Percentiles rank a stretch among this genome's conserved stretches.
Conservation (phyloP, 2,113 vertebrate genomes). For the Loxodonta africana region DNA sequence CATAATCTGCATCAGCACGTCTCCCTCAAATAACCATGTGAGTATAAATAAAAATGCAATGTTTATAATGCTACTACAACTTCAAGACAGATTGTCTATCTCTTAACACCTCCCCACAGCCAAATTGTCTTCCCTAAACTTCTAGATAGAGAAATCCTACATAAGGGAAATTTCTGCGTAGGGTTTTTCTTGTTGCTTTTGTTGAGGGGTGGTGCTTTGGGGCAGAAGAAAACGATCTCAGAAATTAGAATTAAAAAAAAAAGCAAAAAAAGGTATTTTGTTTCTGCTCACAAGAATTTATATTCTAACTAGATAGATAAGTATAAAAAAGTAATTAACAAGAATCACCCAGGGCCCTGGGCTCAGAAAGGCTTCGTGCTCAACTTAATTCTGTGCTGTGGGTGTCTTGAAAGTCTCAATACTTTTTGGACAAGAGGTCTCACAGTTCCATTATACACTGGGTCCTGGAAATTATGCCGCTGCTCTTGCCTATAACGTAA, state of each 20-base stretch:
- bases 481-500: neutral
- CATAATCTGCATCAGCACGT: neutral
- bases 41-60: neutral
- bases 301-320: neutral
- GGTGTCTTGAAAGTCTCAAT: neutral
- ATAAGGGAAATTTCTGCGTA: neutral
- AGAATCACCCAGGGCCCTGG: neutral
- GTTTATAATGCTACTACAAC: neutral
- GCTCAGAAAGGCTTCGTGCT: neutral
- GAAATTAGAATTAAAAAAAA: conserved; percentile 26
- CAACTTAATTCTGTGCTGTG: neutral
- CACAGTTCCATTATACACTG: neutral
- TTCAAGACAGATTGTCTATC: neutral
- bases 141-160: neutral
- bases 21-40: neutral
- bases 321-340: neutral
- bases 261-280: neutral
- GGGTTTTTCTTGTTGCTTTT: neutral
- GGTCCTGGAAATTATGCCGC: no score
- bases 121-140: neutral
- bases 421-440: neutral
- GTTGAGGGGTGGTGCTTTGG: neutral
- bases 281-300: neutral
- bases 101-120: neutral
- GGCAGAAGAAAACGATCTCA: neutral